Percentiles rank a stretch among this genome's conserved stretches.
Evolutionary conservation across 1,140 invertebrate genomes (phyloP).

Genomic region (Babylonia areolata): DNA sequence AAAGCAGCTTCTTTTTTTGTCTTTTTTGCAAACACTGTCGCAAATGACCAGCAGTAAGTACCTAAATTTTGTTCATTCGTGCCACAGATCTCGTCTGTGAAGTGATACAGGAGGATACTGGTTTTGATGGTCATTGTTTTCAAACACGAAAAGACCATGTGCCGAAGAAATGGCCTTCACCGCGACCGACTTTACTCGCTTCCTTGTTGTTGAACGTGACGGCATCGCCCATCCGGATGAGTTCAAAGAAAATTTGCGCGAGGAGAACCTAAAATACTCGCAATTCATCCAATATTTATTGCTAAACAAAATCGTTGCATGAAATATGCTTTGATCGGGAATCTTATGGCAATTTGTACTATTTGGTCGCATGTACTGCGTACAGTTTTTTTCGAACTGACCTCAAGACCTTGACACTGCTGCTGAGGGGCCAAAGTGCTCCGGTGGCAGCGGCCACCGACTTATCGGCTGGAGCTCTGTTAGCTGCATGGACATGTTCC

Average conservation of each 20-base stretch:
- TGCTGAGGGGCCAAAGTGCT: background rate
- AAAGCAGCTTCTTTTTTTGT: background rate
- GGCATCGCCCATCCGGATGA: background rate
- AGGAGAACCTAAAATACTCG: no score
- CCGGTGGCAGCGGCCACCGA: no score
- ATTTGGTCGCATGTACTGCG: background rate
- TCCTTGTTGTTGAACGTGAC: constrained; percentile 32
- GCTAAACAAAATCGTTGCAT: no score
- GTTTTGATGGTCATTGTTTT: background rate
- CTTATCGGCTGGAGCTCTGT: no score
- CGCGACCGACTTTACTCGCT: constrained; percentile 16
- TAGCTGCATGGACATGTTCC: background rate
- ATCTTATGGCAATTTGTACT: background rate
- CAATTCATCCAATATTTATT: no score
- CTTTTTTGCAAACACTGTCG: background rate
- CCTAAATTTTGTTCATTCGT: background rate
- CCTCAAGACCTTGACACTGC: constrained; percentile 33
- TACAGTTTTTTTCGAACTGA: background rate
- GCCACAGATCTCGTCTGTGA: background rate
- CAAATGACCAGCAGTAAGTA: constrained; percentile 19
- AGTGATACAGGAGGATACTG: no score
- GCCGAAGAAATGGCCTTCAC: constrained; percentile 1
- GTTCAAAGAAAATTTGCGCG: background rate
- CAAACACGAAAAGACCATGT: constrained; percentile 10
- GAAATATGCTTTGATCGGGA: no score